phyloP scores from a whole-genome alignment of 1,140 invertebrate species.

The Cryptotermes secundus region DNA sequence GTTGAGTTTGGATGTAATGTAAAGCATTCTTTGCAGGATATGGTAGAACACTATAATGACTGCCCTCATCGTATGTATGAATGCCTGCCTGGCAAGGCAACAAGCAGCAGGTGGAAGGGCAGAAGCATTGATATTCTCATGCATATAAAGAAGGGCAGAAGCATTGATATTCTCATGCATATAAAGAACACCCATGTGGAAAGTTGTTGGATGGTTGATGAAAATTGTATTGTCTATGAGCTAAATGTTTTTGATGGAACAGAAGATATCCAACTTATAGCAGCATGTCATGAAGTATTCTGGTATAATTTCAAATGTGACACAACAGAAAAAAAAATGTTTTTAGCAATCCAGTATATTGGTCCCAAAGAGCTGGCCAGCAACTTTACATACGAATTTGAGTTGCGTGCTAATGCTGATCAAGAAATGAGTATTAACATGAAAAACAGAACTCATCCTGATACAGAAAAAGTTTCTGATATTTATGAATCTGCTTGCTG shows the following conservation, averaged over 20 bases:
- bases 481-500: background rate
- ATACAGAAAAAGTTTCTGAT: background rate
- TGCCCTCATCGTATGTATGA: slow-evolving; percentile 33
- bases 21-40: slow-evolving; percentile 20
- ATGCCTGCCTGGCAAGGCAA: slow-evolving; percentile 28
- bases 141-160: too few species aligned
- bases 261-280: background rate
- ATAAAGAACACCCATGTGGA: slow-evolving; percentile 26
- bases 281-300: background rate
- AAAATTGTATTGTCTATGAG: slow-evolving; percentile 6
- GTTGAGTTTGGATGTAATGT: slow-evolving; percentile 26
- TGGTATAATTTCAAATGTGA: slow-evolving; percentile 24
- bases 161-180: slow-evolving; percentile 32
- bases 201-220: background rate
- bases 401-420: background rate
- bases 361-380: background rate
- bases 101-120: slow-evolving; percentile 33
- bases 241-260: background rate
- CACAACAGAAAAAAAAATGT: background rate
- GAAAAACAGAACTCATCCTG: background rate
- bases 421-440: background rate
- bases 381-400: slow-evolving; percentile 11
- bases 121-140: too few species aligned
- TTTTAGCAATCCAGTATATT: slow-evolving; percentile 22
- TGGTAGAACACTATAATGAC: slow-evolving; percentile 29